These are phyloP conservation scores for Phyllotreta striolata DNA, from an alignment of 2,888 invertebrate species.

Conservation along the genomic window DNA sequence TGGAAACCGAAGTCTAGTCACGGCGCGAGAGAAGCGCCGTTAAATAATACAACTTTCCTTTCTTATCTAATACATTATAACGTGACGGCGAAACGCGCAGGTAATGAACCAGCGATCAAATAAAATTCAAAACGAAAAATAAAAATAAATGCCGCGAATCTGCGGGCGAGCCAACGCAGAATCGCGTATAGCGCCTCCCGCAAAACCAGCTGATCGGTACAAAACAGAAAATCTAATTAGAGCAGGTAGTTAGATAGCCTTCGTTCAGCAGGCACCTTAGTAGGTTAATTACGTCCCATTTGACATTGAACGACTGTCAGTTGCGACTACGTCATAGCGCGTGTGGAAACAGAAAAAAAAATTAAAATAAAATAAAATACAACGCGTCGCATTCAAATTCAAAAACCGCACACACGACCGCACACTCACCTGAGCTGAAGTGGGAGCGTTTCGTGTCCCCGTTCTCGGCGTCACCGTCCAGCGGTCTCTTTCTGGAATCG, in stretches of 20 bases:
- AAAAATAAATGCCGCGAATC: neutral
- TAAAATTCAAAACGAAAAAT: neutral
- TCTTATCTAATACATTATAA: slow-evolving; percentile 14
- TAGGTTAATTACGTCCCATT: slow-evolving; percentile 34
- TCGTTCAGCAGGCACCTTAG: slow-evolving; percentile 17
- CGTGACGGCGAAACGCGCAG: neutral
- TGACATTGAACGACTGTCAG: slow-evolving; percentile 35
- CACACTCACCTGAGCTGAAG: slow-evolving; percentile 83
- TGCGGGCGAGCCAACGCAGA: neutral
- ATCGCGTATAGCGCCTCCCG: neutral
- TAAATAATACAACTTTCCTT: slow-evolving; percentile 11
- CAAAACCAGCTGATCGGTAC: slow-evolving; percentile 6
- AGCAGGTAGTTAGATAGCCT: slow-evolving; percentile 18
- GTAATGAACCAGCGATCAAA: neutral
- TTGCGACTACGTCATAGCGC: slow-evolving; percentile 26
- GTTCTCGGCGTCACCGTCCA: slow-evolving; percentile 87
- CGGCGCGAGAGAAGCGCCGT: slow-evolving; percentile 6
- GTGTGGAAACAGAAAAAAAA: slow-evolving; percentile 23
- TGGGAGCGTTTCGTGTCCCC: slow-evolving; percentile 89
- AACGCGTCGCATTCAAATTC: slow-evolving; percentile 4
- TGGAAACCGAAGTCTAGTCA: neutral
- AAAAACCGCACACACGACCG: no score
- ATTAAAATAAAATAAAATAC: slow-evolving; percentile 21
- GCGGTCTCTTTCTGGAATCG: slow-evolving; percentile 89
- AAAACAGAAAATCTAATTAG: slow-evolving; percentile 23